phyloP scores from a whole-genome alignment of 2,888 invertebrate genomes.

The Hirtodrosophila histrioides region DNA sequence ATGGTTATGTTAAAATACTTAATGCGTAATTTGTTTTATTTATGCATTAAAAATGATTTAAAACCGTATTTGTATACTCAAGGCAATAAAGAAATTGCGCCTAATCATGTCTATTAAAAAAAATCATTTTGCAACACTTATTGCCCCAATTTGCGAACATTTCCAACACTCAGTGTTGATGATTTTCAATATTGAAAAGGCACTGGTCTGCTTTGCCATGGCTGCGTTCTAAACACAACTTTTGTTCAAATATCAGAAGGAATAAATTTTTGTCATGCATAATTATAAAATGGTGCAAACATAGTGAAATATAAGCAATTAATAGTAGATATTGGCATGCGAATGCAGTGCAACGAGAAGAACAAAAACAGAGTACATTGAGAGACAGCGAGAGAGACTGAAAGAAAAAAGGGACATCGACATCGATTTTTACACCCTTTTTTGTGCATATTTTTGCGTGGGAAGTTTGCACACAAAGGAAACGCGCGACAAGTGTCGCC shows the following conservation, averaged over 20 bases:
- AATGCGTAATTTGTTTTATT: too few relatives aligned
- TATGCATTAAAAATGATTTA: too few relatives aligned
- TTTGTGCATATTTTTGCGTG: slow-evolving; percentile 41
- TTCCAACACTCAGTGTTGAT: slow-evolving; percentile 58
- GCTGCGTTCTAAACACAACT: slow-evolving; percentile 45
- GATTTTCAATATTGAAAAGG: slow-evolving; percentile 68
- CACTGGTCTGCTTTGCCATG: slow-evolving; percentile 39
- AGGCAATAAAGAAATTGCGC: slow-evolving; percentile 3
- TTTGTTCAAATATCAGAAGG: slow-evolving; percentile 36
- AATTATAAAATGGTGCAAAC: slow-evolving; percentile 19
- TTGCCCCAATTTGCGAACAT: neutral
- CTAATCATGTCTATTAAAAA: neutral
- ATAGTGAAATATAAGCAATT: slow-evolving; percentile 11
- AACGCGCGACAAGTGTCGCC: slow-evolving; percentile 44
- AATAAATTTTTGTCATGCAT: slow-evolving; percentile 34
- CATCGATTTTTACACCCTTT: slow-evolving; percentile 75
- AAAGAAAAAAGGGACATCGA: slow-evolving; percentile 67
- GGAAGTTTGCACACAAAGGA: slow-evolving; percentile 59
- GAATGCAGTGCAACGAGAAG: slow-evolving; percentile 1
- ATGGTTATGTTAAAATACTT: too few relatives aligned
- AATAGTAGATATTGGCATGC: slow-evolving; percentile 10
- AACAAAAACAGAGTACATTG: slow-evolving; percentile 11
- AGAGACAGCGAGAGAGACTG: slow-evolving; percentile 11
- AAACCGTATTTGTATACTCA: too few relatives aligned
- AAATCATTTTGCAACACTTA: slow-evolving; percentile 15